Conservation (phyloP, 2,888 invertebrate species). For the Ophion ellenae region DNA sequence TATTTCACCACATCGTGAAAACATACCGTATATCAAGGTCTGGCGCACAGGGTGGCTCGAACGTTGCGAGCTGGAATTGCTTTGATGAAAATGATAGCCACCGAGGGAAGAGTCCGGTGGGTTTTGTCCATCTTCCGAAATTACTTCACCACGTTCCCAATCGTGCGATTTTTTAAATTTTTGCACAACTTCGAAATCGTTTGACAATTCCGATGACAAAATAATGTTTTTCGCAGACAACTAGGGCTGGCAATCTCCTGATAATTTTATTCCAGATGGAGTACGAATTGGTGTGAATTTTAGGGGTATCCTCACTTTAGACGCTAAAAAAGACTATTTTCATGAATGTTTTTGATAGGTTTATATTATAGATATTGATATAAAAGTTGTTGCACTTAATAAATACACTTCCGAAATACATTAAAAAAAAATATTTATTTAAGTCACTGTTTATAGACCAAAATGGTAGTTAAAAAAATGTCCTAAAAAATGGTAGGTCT, state of each 20-base stretch:
- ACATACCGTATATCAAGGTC: constrained; percentile 18
- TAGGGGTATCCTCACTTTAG: too few species aligned
- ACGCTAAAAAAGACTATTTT: too few species aligned
- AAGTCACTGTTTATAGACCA: too few species aligned
- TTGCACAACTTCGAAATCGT: not conserved
- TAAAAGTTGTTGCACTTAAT: too few species aligned
- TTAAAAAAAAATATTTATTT: too few species aligned
- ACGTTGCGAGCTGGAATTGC: constrained; percentile 43
- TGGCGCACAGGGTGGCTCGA: not conserved
- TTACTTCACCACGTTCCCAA: constrained; percentile 5
- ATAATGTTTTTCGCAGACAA: too few species aligned
- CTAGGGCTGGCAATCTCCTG: too few species aligned
- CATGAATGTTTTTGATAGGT: too few species aligned
- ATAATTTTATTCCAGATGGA: not conserved
- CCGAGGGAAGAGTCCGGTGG: constrained; percentile 53
- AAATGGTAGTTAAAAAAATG: too few species aligned
- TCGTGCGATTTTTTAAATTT: constrained; percentile 6
- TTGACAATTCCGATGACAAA: not conserved
- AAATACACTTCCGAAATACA: too few species aligned
- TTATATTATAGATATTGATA: too few species aligned
- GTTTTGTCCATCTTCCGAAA: constrained; percentile 10
- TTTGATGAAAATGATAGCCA: constrained; percentile 46
- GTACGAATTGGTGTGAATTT: not conserved
- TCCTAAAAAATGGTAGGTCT: too few species aligned
- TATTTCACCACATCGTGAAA: constrained; percentile 58